Percentiles rank a stretch among this genome's conserved stretches.
Evolutionary conservation across 2,113 vertebrate genomes (phyloP).

Genomic region (Chaetorhynchus papuensis): DNA sequence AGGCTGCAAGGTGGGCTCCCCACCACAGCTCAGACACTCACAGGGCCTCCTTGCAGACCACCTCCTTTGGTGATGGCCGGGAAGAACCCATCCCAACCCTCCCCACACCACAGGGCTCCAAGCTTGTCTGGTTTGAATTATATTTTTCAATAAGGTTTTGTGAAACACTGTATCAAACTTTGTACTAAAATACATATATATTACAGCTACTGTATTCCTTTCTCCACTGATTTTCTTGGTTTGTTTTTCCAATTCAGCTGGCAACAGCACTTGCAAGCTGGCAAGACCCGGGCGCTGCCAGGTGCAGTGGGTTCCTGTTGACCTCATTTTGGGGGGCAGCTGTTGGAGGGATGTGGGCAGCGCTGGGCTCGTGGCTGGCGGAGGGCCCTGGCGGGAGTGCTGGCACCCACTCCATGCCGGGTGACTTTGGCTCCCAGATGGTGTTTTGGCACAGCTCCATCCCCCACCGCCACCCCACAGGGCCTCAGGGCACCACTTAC

Average conservation of each 20-base stretch:
- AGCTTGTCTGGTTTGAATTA: slow-evolving; percentile 51
- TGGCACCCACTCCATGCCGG: neutral
- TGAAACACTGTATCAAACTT: slow-evolving; percentile 73
- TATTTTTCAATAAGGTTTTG: slow-evolving; percentile 71
- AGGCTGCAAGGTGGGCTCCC: neutral
- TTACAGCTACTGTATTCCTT: slow-evolving; percentile 72
- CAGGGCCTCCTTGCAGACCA: neutral
- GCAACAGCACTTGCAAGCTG: neutral
- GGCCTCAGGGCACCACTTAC: slow-evolving; percentile 8
- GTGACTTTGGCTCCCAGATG: neutral
- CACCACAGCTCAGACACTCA: neutral
- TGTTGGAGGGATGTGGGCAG: neutral
- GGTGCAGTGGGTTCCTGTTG: neutral
- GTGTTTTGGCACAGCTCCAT: neutral
- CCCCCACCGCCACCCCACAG: neutral
- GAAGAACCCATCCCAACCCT: neutral
- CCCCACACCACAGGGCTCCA: neutral
- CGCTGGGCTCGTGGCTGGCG: neutral
- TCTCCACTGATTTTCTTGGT: slow-evolving; percentile 49
- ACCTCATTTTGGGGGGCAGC: neutral
- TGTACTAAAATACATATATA: slow-evolving; percentile 73
- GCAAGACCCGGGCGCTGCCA: neutral
- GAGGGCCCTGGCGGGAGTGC: neutral
- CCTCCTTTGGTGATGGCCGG: neutral
- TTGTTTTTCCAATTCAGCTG: slow-evolving; percentile 35